Evolutionary conservation across 30 jellyfish, hydroid and myxozoan genomes (phyloP).

Genomic region (Sanderia malayensis): DNA sequence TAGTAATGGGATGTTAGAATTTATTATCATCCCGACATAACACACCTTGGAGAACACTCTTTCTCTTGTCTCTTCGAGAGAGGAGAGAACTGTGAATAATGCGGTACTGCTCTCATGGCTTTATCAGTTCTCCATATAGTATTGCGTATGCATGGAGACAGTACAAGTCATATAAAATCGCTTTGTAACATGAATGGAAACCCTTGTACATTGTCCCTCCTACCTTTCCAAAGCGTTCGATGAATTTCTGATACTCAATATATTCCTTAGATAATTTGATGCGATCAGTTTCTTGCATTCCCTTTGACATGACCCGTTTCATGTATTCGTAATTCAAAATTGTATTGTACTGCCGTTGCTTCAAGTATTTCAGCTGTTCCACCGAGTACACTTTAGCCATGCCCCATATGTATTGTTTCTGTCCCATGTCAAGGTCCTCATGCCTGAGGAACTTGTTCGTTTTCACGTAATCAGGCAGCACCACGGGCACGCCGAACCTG

Average conservation of each 20-base stretch:
- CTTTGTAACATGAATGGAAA: no score
- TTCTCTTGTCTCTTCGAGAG: no score
- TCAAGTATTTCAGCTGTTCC: conserved; percentile 40
- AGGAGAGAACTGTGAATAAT: no score
- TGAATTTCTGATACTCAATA: conserved; percentile 32
- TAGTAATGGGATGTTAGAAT: not conserved
- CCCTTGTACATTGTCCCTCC: no score
- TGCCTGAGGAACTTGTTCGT: conserved; percentile 49
- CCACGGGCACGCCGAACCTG: conserved; percentile 58
- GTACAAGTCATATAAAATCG: no score
- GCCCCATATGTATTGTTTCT: conserved; percentile 81
- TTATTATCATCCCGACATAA: not conserved
- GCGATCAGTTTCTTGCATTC: conserved; percentile 46
- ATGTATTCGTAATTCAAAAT: conserved; percentile 61
- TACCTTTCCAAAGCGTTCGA: conserved; percentile 54
- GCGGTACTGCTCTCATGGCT: no score
- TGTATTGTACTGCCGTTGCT: conserved; percentile 58
- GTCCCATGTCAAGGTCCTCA: conserved; percentile 76
- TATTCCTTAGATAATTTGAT: conserved; percentile 69
- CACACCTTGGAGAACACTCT: no score
- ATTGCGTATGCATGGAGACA: no score
- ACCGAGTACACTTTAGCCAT: conserved; percentile 73
- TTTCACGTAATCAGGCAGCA: conserved; percentile 31
- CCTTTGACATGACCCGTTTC: conserved; percentile 58
- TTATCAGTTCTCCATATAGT: no score